phyloP scores from a whole-genome alignment of 1,140 invertebrate genomes.

The Neodiprion pinetum region DNA sequence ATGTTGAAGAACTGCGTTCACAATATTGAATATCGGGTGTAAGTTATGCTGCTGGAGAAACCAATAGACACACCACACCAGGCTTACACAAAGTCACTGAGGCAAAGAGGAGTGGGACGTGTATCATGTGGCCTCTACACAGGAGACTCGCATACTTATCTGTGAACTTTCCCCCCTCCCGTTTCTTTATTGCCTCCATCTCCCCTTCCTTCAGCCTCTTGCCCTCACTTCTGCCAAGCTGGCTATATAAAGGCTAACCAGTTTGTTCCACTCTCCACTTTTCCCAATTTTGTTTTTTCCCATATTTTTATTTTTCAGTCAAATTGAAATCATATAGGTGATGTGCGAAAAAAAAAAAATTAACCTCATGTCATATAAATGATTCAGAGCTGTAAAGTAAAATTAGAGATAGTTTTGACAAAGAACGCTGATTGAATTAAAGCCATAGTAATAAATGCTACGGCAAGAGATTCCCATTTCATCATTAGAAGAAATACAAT shows the following conservation, averaged over 20 bases:
- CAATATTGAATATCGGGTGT: background rate
- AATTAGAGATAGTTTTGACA: too few species aligned
- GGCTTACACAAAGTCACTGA: background rate
- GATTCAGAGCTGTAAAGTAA: too few species aligned
- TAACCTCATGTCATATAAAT: background rate
- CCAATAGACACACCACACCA: background rate
- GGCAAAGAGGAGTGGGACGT: constrained; percentile 4
- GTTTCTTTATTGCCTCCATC: constrained; percentile 34
- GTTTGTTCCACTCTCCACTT: constrained; percentile 57
- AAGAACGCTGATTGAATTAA: background rate
- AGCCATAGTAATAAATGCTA: background rate
- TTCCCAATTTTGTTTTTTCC: too few species aligned
- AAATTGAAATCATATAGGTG: constrained; percentile 29
- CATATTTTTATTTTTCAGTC: constrained; percentile 29
- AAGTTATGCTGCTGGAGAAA: background rate
- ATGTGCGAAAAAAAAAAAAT: constrained; percentile 15
- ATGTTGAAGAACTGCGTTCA: background rate
- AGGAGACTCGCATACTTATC: constrained; percentile 4
- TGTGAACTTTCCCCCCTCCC: constrained; percentile 9
- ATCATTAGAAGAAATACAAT: background rate
- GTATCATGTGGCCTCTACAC: background rate
- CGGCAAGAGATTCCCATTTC: background rate
- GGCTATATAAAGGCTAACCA: constrained; percentile 53
- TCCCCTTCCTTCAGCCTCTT: constrained; percentile 31
- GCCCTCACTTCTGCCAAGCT: constrained; percentile 21